Base-by-base conservation (phyloP, 2,888 invertebrate genomes). In the Cabera pusaria region DNA sequence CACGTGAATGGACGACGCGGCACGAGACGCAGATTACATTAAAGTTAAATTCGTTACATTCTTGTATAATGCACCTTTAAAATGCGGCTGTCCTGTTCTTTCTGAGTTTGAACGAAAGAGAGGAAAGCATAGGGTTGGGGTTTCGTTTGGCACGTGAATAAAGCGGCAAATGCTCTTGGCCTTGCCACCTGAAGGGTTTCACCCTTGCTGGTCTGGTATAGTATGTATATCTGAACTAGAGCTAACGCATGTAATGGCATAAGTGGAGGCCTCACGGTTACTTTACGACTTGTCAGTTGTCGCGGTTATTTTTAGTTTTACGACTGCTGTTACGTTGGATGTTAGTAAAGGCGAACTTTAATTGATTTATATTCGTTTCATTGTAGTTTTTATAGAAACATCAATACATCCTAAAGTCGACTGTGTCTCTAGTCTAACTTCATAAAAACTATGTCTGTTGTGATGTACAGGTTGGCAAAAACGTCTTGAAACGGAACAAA, bases 171-270 rank as follows among this genome's bases (percentile, higher is more conserved):
- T 49, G 57, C 37, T 64, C 69, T 69, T 70, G 68, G 56, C 70
- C 68, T 70, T 70, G 66, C 31, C 54, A 52, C 51, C 52, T 66
- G 58, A 35, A 61, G 55, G 71, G 71, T 49, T 70, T 70, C 70
- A 46, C 48, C 35, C 35, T 25, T 22, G 16, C 10, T 19, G 25
- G 18, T 27, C 35, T 29, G 12, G n/a, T n/a, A n/a, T n/a, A n/a
- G n/a, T n/a, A n/a, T n/a, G n/a, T n/a, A n/a, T n/a, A n/a, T n/a
- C n/a, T n/a, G n/a, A 3, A 14, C 2, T 14, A 4, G 14, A 14
- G 35, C 21, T 29, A 25, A 12, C 14, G 28, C 27, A 11, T 17
- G 24, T 21, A 14, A 27, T 17, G 9, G 7, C 36, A 42, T 32
- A 16, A 22, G 20, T 32, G n/a, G 11, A 19, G 6, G 6, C 6